Percentiles rank a stretch among this genome's conserved stretches.
Evolutionary conservation across 2,888 invertebrate species (phyloP).

Genomic region (Mesorhabditis spiculigera): DNA sequence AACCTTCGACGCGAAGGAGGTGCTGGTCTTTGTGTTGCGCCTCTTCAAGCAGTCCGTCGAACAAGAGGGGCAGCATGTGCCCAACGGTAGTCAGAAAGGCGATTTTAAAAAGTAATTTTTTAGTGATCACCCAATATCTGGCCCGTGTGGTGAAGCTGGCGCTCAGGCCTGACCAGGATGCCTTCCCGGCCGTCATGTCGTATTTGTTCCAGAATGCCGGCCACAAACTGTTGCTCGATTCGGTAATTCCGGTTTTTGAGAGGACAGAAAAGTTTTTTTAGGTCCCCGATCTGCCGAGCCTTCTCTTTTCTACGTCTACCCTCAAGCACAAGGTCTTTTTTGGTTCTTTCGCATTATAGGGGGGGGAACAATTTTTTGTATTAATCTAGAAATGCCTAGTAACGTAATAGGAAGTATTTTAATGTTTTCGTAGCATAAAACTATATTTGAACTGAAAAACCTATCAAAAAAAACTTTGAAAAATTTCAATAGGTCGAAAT

Average conservation of each 20-base stretch:
- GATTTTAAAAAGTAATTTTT: not conserved
- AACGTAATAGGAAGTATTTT: too few relatives aligned
- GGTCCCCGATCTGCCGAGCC: not conserved
- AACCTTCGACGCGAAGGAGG: not conserved
- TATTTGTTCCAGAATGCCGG: not conserved
- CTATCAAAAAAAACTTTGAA: too few relatives aligned
- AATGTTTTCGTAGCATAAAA: too few relatives aligned
- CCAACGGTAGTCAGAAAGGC: not conserved
- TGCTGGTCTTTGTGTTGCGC: not conserved
- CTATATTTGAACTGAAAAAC: too few relatives aligned
- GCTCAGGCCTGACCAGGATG: not conserved
- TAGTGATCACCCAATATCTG: slow-evolving; percentile 1
- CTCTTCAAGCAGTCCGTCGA: not conserved
- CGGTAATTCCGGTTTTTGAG: not conserved
- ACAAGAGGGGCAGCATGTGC: not conserved
- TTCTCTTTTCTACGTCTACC: not conserved
- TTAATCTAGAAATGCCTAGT: too few relatives aligned
- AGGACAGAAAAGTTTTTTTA: not conserved
- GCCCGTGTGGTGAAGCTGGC: not conserved
- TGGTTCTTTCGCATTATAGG: too few relatives aligned
- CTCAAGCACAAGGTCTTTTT: not conserved
- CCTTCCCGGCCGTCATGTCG: not conserved
- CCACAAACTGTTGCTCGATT: not conserved
- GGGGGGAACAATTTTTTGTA: too few relatives aligned
- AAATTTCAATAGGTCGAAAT: too few relatives aligned